Percentiles rank a stretch among this genome's conserved stretches.
Evolutionary conservation across 2,113 vertebrate genomes (phyloP).

Genomic region (Tenrec ecaudatus): DNA sequence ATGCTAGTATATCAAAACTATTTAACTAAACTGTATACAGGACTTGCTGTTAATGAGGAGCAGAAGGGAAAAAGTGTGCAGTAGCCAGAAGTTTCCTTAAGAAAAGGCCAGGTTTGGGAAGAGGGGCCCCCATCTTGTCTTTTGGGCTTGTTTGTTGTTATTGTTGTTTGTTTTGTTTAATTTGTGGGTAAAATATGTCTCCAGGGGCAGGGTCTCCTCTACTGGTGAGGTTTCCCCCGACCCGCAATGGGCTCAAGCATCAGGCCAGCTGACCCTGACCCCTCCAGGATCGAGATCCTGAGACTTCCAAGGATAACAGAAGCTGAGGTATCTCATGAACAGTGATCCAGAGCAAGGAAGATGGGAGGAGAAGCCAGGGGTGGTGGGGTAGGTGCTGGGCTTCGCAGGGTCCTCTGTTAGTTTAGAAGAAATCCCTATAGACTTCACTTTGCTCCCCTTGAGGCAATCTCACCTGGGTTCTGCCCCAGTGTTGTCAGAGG

Average conservation of each 20-base stretch:
- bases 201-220: too few relatives aligned
- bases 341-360: neutral
- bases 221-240: too few relatives aligned
- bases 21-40: neutral
- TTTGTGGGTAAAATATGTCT: neutral
- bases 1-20: conserved; percentile 24
- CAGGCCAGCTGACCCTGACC: too few relatives aligned
- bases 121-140: neutral
- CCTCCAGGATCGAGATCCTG: neutral
- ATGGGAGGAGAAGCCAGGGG: neutral
- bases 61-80: neutral
- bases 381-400: too few relatives aligned
- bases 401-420: neutral
- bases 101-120: neutral
- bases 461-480: neutral
- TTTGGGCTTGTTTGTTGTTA: neutral
- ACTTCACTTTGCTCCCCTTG: neutral
- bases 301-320: neutral
- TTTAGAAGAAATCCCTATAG: neutral
- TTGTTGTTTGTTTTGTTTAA: neutral
- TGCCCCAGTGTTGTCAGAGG: rapidly evolving
- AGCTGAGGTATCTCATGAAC: neutral
- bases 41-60: neutral
- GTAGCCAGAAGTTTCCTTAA: neutral
- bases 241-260: too few relatives aligned